phyloP scores from a whole-genome alignment of 2,888 invertebrate genomes.

The Gnatocerus cornutus region DNA sequence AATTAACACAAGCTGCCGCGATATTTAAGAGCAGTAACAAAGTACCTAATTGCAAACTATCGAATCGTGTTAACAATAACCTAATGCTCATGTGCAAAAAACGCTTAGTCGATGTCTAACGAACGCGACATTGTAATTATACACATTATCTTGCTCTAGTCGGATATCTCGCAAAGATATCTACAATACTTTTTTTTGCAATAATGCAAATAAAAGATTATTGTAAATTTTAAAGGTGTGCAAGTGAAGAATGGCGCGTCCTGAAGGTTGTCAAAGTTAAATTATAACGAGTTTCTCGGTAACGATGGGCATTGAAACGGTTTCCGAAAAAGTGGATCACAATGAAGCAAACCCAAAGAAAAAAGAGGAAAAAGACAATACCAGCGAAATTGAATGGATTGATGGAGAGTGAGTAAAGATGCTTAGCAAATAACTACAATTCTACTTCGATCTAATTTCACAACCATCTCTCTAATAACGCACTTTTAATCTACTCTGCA shows the following conservation, averaged over 20 bases:
- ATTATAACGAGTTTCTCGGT: slow-evolving; percentile 11
- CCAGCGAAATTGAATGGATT: slow-evolving; percentile 11
- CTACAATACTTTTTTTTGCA: slow-evolving; percentile 25
- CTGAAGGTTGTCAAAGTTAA: slow-evolving; percentile 14
- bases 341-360: slow-evolving; percentile 28
- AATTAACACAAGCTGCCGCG: slow-evolving; percentile 36
- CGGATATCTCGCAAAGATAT: slow-evolving; percentile 24
- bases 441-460: slow-evolving; percentile 15
- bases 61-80: slow-evolving; percentile 42
- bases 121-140: slow-evolving; percentile 34
- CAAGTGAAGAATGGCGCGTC: slow-evolving; percentile 38
- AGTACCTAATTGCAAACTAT: slow-evolving; percentile 44
- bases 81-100: slow-evolving; percentile 48
- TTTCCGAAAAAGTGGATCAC: slow-evolving; percentile 36
- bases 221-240: slow-evolving; percentile 40
- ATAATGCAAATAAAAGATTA: slow-evolving; percentile 29
- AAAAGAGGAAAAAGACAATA: slow-evolving; percentile 29
- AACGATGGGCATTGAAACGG: slow-evolving; percentile 34
- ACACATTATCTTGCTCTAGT: slow-evolving; percentile 17
- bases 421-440: slow-evolving; percentile 34
- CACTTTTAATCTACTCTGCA: slow-evolving; percentile 5
- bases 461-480: slow-evolving; percentile 16
- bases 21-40: slow-evolving; percentile 32
- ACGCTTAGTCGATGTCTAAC: slow-evolving; percentile 6
- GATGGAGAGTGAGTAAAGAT: slow-evolving; percentile 41